These are phyloP conservation scores for Metacarcinus magister DNA, from an alignment of 2,888 invertebrate genomes.

Conservation along the genomic window DNA sequence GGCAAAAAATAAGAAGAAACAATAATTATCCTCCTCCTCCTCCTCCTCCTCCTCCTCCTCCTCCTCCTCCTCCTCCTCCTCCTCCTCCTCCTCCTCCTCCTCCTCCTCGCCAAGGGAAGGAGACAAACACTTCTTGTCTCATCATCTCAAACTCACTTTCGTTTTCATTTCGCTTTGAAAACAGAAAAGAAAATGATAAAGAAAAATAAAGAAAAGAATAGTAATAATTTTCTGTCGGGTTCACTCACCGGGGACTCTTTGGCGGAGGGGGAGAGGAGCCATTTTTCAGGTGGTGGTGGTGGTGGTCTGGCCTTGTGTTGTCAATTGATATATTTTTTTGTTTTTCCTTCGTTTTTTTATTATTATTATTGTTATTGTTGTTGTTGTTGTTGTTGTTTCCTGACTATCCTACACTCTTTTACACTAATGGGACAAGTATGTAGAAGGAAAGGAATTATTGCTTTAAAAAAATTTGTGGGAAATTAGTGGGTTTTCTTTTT, in stretches of 20 bases:
- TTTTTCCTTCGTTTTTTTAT: no score
- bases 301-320: not conserved
- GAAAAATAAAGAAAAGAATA: not conserved
- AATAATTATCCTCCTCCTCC: not conserved
- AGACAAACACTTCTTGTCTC: not conserved
- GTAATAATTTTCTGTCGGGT: not conserved
- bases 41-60: slow-evolving; percentile 36
- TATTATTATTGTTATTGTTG: no score
- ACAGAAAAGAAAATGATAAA: not conserved
- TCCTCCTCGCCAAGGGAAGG: not conserved
- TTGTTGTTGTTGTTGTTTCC: no score
- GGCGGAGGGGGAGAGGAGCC: not conserved
- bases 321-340: not conserved
- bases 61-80: slow-evolving; percentile 1
- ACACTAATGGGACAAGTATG: no score
- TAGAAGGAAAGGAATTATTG: no score
- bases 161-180: not conserved
- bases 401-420: no score
- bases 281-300: not conserved
- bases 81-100: slow-evolving; percentile 9
- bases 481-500: no score
- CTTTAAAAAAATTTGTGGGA: no score
- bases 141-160: not conserved
- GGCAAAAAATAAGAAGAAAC: not conserved
- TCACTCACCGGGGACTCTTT: not conserved